Evolutionary conservation across 2,113 vertebrate species (phyloP), one percentile per base, ranked within the genome.

Genomic region (Calyptomena viridis): DNA sequence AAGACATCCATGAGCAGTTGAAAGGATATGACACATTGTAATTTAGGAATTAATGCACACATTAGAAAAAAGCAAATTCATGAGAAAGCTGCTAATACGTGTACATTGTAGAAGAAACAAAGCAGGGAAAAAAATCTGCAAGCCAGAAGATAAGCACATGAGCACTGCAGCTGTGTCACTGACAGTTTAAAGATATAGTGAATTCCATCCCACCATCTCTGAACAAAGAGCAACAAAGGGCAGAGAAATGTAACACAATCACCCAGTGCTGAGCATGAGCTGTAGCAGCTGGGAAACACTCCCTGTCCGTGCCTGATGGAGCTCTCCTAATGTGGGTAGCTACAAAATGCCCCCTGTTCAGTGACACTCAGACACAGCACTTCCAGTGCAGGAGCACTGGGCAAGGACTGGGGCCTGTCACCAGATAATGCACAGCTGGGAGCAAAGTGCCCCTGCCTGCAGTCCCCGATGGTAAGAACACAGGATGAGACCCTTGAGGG

Each of bases 31-130:
- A 95, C 95, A 95, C 87, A 68, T 82, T 84, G 84, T 93, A 89
- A 97, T 95, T 97, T 94, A 93, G 91, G 74, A 97, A 96, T 97
- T 97, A 95, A 95, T 64, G 93, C 74, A 66, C 64, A 73, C 53
- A 52, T 63, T 33, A 30, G 8, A 93, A 85, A 94, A 89, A 82
- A 63, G 62, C 39, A 73, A 72, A 87, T 81, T 92, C 74, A 93
- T 35, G 93, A 94, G 81, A 89, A 94, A 87, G 84, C 69, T 89
- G 52, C 63, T 92, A 83, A 84, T 94, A 71, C 50, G 81, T 73
- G 73, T 90, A 60, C 21, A 6, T 92, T 89, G 73, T 79, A 72
- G 93, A 66, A 84, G 87, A 96, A 92, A 95, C 87, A 94, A 96
- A 94, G 87, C 73, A 55, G 22, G 1, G 2, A 3, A 30, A 37